A percentile compares a stretch with the other conserved stretches of the same genome.
Evolutionary conservation across 2,797 vertebrate species (phyloP).

Genomic region (Uromys caudimaculatus): DNA sequence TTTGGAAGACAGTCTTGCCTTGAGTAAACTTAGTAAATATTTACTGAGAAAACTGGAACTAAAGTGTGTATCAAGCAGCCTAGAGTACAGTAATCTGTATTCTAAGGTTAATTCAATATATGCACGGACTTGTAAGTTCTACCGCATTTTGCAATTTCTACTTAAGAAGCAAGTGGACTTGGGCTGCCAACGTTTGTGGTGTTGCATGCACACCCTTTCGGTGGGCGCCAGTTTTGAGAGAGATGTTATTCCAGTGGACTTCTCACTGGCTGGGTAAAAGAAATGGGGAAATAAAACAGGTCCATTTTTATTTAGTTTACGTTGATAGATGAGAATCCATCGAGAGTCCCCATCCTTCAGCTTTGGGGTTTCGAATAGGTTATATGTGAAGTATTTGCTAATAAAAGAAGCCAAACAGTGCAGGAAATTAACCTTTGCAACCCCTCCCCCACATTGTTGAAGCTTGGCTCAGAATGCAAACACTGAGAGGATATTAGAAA

Average conservation of each 20-base stretch:
- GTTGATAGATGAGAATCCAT: neutral
- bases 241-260: constrained; percentile 7
- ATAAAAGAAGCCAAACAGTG: constrained; percentile 40
- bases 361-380: neutral
- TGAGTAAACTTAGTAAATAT: neutral
- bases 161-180: constrained; percentile 31
- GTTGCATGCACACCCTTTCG: neutral
- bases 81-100: neutral
- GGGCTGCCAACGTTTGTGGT: neutral
- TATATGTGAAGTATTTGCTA: neutral
- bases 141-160: constrained; percentile 32
- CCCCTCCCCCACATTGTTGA: neutral
- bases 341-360: neutral
- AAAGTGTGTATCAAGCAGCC: neutral
- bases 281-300: neutral
- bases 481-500: neutral
- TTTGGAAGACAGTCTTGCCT: constrained; percentile 2
- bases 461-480: neutral
- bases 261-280: neutral
- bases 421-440: constrained; percentile 31
- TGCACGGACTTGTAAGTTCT: neutral
- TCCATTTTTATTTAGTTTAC: neutral
- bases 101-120: constrained; percentile 18
- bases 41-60: constrained; percentile 17
- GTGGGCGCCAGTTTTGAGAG: neutral